These are phyloP conservation scores for Scaeva pyrastri DNA, from an alignment of 2,888 invertebrate genomes.

Conservation along the genomic window DNA sequence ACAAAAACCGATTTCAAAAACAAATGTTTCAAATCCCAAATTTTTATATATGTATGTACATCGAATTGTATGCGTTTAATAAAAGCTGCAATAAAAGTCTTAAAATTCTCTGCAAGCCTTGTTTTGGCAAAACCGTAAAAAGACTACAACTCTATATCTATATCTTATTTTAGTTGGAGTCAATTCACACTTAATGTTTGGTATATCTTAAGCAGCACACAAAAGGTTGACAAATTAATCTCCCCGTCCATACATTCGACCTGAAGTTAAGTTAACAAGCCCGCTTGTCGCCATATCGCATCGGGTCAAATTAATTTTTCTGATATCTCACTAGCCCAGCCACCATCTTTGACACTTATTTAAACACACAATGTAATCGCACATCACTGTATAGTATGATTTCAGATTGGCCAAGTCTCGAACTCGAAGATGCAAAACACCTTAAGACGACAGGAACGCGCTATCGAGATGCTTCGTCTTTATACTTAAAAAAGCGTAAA, in stretches of 20 bases:
- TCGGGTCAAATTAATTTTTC: conserved; percentile 66
- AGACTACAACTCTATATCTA: too few species aligned
- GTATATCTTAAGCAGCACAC: conserved; percentile 46
- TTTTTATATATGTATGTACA: too few species aligned
- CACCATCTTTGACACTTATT: conserved; percentile 71
- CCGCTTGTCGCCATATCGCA: conserved; percentile 49
- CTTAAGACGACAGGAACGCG: not conserved
- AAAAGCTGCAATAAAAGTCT: too few species aligned
- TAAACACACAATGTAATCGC: conserved; percentile 72
- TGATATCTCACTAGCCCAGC: conserved; percentile 57
- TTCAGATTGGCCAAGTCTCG: not conserved
- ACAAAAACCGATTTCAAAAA: too few species aligned
- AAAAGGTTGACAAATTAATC: conserved; percentile 61
- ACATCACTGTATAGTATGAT: conserved; percentile 34
- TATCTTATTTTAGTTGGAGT: not conserved
- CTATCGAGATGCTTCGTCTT: not conserved
- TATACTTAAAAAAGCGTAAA: conserved; percentile 2
- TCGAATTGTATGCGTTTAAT: too few species aligned
- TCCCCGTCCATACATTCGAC: conserved; percentile 24
- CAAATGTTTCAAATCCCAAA: too few species aligned
- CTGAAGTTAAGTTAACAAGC: conserved; percentile 35
- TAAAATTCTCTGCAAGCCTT: too few species aligned
- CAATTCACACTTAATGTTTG: conserved; percentile 20
- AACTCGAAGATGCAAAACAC: not conserved
- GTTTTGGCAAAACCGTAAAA: too few species aligned